phyloP scores from a whole-genome alignment of 2,113 vertebrate species.

The Amphilophus citrinellus region DNA sequence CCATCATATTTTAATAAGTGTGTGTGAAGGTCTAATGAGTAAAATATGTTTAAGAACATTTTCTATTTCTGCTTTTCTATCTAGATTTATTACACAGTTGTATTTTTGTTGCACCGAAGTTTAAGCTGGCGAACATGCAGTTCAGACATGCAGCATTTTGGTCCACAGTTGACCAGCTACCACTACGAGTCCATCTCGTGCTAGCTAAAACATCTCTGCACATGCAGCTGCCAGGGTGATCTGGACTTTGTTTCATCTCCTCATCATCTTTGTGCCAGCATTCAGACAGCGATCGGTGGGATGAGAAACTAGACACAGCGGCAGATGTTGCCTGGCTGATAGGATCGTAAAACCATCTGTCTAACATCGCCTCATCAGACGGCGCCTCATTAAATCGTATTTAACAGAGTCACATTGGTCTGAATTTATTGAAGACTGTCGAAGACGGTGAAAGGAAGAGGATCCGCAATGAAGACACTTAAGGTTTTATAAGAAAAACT shows the following conservation, averaged over 20 bases:
- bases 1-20: no score
- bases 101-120: not conserved
- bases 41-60: no score
- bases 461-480: not conserved
- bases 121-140: not conserved
- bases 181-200: not conserved
- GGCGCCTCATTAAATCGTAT: not conserved
- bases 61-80: not conserved
- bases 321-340: slow-evolving; percentile 34
- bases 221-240: not conserved
- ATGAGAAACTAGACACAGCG: not conserved
- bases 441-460: not conserved
- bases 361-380: not conserved
- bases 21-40: no score
- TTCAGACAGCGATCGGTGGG: slow-evolving; percentile 31
- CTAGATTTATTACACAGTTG: not conserved
- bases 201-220: not conserved
- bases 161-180: not conserved
- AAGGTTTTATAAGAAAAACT: not conserved
- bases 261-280: not conserved
- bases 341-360: slow-evolving; percentile 8
- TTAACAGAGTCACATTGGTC: not conserved
- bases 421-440: not conserved
- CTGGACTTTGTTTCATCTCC: not conserved
- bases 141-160: not conserved